Percentiles rank a stretch among this genome's conserved stretches.
These are phyloP conservation scores for Isaurus tuberculatus DNA, from an alignment of 92 coral and sea anemone genomes.

Conservation along the genomic window DNA sequence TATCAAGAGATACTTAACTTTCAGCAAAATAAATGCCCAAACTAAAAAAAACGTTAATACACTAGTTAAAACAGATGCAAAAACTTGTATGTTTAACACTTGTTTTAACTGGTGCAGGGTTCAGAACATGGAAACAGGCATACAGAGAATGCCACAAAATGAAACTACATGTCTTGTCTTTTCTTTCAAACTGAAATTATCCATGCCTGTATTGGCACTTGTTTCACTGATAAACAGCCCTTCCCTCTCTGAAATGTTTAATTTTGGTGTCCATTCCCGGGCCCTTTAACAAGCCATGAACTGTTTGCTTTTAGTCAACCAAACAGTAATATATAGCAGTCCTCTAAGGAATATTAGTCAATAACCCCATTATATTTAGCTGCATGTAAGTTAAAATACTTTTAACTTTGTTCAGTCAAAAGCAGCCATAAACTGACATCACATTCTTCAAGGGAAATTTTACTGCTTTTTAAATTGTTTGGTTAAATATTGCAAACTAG, in stretches of 20 bases:
- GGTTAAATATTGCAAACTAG: background rate
- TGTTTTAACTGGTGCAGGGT: too few relatives aligned
- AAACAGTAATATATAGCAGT: background rate
- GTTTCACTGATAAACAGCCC: background rate
- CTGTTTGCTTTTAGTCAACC: background rate
- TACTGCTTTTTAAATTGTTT: background rate
- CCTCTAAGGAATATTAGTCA: background rate
- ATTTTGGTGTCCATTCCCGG: background rate
- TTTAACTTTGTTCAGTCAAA: background rate
- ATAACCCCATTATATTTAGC: background rate
- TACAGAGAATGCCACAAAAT: background rate
- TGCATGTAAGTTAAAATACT: background rate
- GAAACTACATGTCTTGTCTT: background rate
- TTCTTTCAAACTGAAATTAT: background rate
- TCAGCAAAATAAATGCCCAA: too few relatives aligned
- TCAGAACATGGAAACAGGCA: background rate
- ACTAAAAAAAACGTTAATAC: too few relatives aligned
- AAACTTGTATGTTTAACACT: too few relatives aligned
- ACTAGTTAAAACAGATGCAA: too few relatives aligned
- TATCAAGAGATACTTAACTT: too few relatives aligned
- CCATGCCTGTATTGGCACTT: background rate
- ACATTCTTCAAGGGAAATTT: background rate
- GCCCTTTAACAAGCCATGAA: background rate
- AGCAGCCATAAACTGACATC: background rate
- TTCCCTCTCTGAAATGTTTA: background rate